Percentiles rank a stretch among this genome's conserved stretches.
Evolutionary conservation across 1,140 invertebrate species (phyloP).

Genomic region (Caenorhabditis briggsae): DNA sequence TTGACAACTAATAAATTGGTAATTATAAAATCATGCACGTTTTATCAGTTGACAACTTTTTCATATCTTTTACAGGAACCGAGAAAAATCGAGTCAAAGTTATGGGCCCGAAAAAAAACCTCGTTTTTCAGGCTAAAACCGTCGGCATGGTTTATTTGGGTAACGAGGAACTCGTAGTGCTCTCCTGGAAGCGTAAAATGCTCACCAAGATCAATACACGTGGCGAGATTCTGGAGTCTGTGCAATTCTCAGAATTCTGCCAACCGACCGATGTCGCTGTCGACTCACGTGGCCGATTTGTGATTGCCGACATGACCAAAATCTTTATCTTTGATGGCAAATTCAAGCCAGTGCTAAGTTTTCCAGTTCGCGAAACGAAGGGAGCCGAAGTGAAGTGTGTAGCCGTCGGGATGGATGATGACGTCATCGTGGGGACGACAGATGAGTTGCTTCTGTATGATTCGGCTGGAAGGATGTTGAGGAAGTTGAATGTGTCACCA

Average conservation of each 20-base stretch:
- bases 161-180: slow-evolving; percentile 50
- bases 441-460: slow-evolving; percentile 56
- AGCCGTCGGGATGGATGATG: slow-evolving; percentile 58
- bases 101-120: too few relatives aligned
- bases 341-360: slow-evolving; percentile 58
- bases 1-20: too few relatives aligned
- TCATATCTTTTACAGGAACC: too few relatives aligned
- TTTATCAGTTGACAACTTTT: too few relatives aligned
- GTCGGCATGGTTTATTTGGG: slow-evolving; percentile 59
- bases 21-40: too few relatives aligned
- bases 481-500: slow-evolving; percentile 51
- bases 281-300: slow-evolving; percentile 58
- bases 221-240: slow-evolving; percentile 39
- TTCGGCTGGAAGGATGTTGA: slow-evolving; percentile 51
- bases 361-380: slow-evolving; percentile 48
- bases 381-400: slow-evolving; percentile 60
- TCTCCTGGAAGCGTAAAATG: slow-evolving; percentile 58
- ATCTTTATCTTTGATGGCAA: slow-evolving; percentile 62
- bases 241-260: slow-evolving; percentile 60
- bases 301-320: slow-evolving; percentile 59
- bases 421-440: slow-evolving; percentile 61
- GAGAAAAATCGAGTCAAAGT: too few relatives aligned
- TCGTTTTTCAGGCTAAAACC: slow-evolving; percentile 40
- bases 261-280: slow-evolving; percentile 60
- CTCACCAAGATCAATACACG: slow-evolving; percentile 48